Percentiles rank a stretch among this genome's conserved stretches.
Conservation (phyloP, 30 jellyfish, hydroid and myxozoan species). For the Aurelia sp. region DNA sequence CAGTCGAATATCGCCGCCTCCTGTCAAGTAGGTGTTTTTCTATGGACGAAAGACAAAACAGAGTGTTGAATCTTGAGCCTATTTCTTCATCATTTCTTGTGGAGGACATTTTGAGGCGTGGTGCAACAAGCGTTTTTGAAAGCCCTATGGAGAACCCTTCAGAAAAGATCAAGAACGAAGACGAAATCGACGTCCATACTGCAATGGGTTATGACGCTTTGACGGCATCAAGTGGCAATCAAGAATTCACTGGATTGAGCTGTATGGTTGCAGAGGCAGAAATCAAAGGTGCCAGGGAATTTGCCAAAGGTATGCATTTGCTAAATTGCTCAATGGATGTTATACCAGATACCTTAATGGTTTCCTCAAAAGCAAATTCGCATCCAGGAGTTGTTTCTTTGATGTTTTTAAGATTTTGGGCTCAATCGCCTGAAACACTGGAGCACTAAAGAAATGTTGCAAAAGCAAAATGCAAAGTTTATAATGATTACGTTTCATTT, state of each 20-base stretch:
- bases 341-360: too few relatives aligned
- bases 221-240: constrained; percentile 42
- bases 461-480: too few relatives aligned
- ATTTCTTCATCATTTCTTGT: constrained; percentile 92
- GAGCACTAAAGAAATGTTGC: too few relatives aligned
- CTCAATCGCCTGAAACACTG: too few relatives aligned
- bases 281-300: constrained; percentile 77
- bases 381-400: too few relatives aligned
- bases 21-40: constrained; percentile 36
- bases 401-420: too few relatives aligned
- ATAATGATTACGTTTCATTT: too few relatives aligned
- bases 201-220: constrained; percentile 39
- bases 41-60: constrained; percentile 69
- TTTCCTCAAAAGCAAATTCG: too few relatives aligned
- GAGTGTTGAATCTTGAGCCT: constrained; percentile 75
- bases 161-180: constrained; percentile 28
- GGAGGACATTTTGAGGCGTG: constrained; percentile 86
- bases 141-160: constrained; percentile 70
- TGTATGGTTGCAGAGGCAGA: constrained; percentile 99
- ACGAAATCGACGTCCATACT: constrained; percentile 13
- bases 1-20: constrained; percentile 50
- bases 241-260: constrained; percentile 75
- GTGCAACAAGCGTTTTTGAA: constrained; percentile 57
- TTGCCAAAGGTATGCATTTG: constrained; percentile 40
- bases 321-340: neutral